Percentiles rank a stretch among this genome's conserved stretches.
phyloP scores from a whole-genome alignment of 2,113 vertebrate genomes.

The Halichoeres trimaculatus region DNA sequence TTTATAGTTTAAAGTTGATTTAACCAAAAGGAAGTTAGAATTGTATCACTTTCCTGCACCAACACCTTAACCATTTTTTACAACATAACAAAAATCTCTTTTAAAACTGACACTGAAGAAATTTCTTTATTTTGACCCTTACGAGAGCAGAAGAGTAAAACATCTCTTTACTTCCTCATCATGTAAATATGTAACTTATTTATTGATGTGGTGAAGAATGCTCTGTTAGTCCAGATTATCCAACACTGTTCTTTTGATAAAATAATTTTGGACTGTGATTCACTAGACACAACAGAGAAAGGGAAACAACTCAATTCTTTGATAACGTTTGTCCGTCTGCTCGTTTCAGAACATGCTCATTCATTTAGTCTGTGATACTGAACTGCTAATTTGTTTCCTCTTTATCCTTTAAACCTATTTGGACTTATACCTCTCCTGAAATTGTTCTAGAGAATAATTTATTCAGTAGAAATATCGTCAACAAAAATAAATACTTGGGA shows the following conservation, averaged over 20 bases:
- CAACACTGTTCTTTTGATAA: too few species aligned
- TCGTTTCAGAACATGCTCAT: background rate
- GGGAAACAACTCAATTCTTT: background rate
- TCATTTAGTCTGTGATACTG: background rate
- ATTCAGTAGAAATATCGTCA: background rate
- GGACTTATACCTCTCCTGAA: background rate
- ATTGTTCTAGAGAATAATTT: background rate
- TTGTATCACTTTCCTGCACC: background rate
- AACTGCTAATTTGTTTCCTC: constrained; percentile 6
- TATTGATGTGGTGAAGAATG: constrained; percentile 23
- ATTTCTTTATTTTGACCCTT: too few species aligned
- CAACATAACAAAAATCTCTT: too few species aligned
- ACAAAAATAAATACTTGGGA: background rate
- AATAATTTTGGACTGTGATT: constrained; percentile 26
- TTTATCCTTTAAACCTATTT: background rate
- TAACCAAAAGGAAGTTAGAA: background rate
- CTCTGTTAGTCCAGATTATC: constrained; percentile 4
- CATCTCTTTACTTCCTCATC: too few species aligned
- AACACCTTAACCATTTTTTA: too few species aligned
- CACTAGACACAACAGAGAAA: constrained; percentile 30
- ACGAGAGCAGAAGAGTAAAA: too few species aligned
- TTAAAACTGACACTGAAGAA: too few species aligned
- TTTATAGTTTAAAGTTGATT: background rate
- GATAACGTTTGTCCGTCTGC: background rate
- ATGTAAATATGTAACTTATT: too few species aligned